These are phyloP conservation scores for Solenopsis invicta DNA, from an alignment of 1,140 invertebrate genomes.

Conservation along the genomic window DNA sequence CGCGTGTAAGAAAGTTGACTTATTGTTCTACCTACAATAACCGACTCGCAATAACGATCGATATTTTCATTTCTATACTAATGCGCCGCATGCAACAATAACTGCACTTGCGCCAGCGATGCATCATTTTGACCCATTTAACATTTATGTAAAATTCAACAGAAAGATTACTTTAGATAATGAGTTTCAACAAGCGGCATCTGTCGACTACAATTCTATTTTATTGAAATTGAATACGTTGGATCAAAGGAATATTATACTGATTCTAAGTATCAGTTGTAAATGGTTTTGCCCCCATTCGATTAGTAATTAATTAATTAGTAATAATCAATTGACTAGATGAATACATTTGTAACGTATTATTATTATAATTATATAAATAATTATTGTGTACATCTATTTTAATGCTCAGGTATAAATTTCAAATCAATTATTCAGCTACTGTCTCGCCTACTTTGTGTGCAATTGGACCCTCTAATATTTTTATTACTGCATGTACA, in stretches of 20 bases:
- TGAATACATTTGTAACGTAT: not conserved
- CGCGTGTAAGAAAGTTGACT: not conserved
- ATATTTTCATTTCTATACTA: not conserved
- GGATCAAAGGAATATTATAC: not conserved
- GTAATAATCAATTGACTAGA: not conserved
- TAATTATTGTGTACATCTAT: too few relatives aligned
- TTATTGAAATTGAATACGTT: not conserved
- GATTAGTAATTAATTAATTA: not conserved
- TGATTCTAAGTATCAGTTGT: not conserved
- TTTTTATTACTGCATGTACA: too few relatives aligned
- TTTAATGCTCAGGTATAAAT: too few relatives aligned
- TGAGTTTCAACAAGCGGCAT: not conserved
- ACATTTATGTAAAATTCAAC: conserved; percentile 6
- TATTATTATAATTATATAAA: too few relatives aligned
- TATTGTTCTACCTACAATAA: not conserved
- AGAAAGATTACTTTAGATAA: conserved; percentile 3
- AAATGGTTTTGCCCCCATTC: not conserved
- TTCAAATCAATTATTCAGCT: too few relatives aligned
- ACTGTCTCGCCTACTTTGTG: too few relatives aligned
- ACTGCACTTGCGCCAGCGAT: not conserved
- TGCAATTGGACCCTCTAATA: too few relatives aligned
- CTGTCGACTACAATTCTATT: not conserved
- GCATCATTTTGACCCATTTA: not conserved
- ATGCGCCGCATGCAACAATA: not conserved
- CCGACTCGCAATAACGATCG: not conserved